Base-by-base conservation (phyloP, 1,140 invertebrate species). In the Drosophila lini region DNA sequence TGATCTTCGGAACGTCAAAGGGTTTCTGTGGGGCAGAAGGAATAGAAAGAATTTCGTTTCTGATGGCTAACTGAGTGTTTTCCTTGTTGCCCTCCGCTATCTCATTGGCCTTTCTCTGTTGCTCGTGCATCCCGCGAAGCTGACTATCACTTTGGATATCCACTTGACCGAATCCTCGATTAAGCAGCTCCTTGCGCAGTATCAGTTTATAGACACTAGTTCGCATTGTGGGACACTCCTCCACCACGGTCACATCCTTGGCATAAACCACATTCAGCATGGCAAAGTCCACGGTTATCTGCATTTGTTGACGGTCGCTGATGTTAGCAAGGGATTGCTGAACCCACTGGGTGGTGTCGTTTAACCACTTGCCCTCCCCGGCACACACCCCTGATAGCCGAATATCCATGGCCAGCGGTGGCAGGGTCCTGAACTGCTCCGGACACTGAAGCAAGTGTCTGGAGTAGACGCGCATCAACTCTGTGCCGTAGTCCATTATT, bases 391-490 rank as follows among this genome's bases (percentile, higher is more conserved):
- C 61, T 6, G 41, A 28, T 1, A 88, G 16, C 11, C 58, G 42
- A 5, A 89, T 78, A 22, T 89, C 74, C 22, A 89, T 52, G 3
- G 67, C 71, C 19, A 89, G 25, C 0, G 74, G 22, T 19, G 77
- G 67, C 1, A 56, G n/a, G 15, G 0, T 5, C 16, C 15, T 19
- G 1, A 80, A 71, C 6, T 15, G 9, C 1, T 55, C 57, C 22
- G 61, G 38, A 55, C 83, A 88, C 45, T 74, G 45, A 0, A 78
- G 7, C 28, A 88, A 22, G 3, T 88, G 57, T 0, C 1, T 4
- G 1, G 38, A 19, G 7, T 61, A 56, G 0, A 80, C 47, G 16
- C 44, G 28, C 6, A 88, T 1, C 22, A 70, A 10, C 6, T 78
- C 55, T 2, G 64, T 74, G 50, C 73, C 62, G 19, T 71, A 58